Evolutionary conservation across 2,888 invertebrate species (phyloP).

Genomic region (Cistogaster globosa): DNA sequence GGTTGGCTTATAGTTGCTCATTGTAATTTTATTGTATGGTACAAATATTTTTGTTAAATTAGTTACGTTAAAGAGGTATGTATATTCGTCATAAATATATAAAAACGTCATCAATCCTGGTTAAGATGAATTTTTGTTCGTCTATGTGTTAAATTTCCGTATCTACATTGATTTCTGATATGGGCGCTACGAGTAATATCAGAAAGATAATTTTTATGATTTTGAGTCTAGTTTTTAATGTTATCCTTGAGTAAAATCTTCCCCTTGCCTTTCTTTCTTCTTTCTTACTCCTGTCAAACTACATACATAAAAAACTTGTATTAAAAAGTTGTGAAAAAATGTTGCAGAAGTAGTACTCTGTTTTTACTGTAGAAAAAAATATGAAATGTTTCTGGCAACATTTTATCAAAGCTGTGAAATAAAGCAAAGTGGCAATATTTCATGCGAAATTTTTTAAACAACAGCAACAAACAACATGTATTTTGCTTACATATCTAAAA

Average conservation of each 20-base stretch:
- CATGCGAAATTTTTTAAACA: too few species aligned
- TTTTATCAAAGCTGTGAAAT: too few species aligned
- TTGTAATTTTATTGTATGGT: background rate
- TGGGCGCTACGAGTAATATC: constrained; percentile 12
- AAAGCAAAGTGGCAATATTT: too few species aligned
- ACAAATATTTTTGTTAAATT: background rate
- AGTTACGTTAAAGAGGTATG: background rate
- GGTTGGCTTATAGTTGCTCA: too few species aligned
- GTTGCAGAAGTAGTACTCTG: too few species aligned
- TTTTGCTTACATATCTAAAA: too few species aligned
- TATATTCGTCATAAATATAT: background rate
- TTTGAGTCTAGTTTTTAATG: constrained; percentile 19
- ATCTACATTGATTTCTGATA: background rate
- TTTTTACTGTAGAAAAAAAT: too few species aligned
- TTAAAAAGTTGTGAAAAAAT: too few species aligned
- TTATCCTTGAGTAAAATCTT: background rate
- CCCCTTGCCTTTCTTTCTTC: background rate
- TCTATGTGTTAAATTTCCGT: background rate
- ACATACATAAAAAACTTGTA: too few species aligned
- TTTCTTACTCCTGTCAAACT: constrained; percentile 13
- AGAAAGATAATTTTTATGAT: background rate
- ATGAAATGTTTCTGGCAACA: constrained; percentile 4
- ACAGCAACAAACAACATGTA: too few species aligned
- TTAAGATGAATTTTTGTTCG: background rate
- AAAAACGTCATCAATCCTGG: background rate